Conservation (phyloP, 2,888 invertebrate genomes). For the Spilosoma lubricipeda region DNA sequence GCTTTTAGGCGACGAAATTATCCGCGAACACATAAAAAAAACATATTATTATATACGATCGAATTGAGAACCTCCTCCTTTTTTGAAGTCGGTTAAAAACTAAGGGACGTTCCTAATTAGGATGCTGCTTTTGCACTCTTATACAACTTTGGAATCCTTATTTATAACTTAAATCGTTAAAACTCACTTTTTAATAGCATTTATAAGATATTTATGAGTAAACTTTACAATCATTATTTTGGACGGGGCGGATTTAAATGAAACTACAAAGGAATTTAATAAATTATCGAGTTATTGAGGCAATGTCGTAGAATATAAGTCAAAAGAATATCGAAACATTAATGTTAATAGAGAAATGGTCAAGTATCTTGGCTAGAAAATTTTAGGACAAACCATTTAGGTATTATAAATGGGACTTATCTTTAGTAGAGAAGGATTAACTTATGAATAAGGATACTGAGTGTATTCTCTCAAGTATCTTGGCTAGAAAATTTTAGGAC, state of each 20-base stretch:
- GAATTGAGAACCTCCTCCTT: too few relatives aligned
- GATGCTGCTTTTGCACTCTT: background rate
- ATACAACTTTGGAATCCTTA: background rate
- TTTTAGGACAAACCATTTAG: too few relatives aligned
- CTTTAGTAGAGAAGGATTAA: background rate
- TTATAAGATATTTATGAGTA: background rate
- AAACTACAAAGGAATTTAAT: background rate
- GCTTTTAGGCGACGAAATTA: too few relatives aligned
- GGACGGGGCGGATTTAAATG: background rate
- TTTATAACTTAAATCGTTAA: background rate
- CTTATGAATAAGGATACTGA: background rate
- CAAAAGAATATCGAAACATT: too few relatives aligned
- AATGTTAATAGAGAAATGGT: too few relatives aligned
- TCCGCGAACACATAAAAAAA: too few relatives aligned
- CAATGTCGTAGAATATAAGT: background rate
- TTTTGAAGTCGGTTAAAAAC: too few relatives aligned
- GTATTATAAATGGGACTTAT: background rate
- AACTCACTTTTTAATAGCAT: background rate
- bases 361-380: too few relatives aligned
- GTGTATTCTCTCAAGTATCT: too few relatives aligned
- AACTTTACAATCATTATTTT: background rate
- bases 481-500: too few relatives aligned
- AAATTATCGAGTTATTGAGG: background rate
- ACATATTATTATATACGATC: too few relatives aligned
- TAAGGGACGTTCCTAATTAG: background rate